Percentiles rank a stretch among this genome's conserved stretches.
phyloP scores from a whole-genome alignment of 2,113 vertebrate genomes.

The Syrrhaptes paradoxus region DNA sequence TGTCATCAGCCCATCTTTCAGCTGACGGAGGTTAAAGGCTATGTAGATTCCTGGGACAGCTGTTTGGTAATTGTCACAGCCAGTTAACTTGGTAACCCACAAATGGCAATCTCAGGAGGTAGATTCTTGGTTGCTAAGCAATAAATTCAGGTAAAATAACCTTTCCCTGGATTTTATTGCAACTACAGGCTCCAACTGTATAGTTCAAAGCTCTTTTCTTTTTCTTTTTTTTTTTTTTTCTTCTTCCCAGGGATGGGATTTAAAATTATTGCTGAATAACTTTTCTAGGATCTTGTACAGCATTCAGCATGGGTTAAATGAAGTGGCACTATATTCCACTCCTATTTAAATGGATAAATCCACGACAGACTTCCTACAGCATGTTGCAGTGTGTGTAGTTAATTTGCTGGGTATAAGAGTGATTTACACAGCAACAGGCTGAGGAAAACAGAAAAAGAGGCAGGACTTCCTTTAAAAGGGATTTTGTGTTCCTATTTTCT shows the following conservation, averaged over 20 bases:
- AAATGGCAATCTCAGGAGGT: slow-evolving; percentile 59
- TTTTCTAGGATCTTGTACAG: not conserved
- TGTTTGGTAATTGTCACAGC: slow-evolving; percentile 74
- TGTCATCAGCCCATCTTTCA: slow-evolving; percentile 63
- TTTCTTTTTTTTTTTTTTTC: not conserved
- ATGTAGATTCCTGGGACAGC: slow-evolving; percentile 72
- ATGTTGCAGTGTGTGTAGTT: accelerated
- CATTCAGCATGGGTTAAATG: not conserved
- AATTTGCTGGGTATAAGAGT: not conserved
- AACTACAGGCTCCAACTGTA: slow-evolving; percentile 15
- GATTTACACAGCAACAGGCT: not conserved
- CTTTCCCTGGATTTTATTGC: slow-evolving; percentile 47
- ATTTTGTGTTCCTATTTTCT: not conserved
- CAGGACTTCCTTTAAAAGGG: not conserved
- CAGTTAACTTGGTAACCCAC: slow-evolving; percentile 71
- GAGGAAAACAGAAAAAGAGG: not conserved
- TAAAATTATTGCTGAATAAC: slow-evolving; percentile 22
- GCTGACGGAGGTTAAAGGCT: slow-evolving; percentile 70
- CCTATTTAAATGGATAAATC: not conserved
- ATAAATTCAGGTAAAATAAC: slow-evolving; percentile 75
- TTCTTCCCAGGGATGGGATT: not conserved
- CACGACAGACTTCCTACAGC: not conserved
- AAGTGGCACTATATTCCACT: not conserved
- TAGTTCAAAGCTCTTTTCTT: not conserved
- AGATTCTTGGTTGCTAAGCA: slow-evolving; percentile 74